Base-by-base conservation (phyloP, 2,888 invertebrate genomes). In the Stenurella melanura region DNA sequence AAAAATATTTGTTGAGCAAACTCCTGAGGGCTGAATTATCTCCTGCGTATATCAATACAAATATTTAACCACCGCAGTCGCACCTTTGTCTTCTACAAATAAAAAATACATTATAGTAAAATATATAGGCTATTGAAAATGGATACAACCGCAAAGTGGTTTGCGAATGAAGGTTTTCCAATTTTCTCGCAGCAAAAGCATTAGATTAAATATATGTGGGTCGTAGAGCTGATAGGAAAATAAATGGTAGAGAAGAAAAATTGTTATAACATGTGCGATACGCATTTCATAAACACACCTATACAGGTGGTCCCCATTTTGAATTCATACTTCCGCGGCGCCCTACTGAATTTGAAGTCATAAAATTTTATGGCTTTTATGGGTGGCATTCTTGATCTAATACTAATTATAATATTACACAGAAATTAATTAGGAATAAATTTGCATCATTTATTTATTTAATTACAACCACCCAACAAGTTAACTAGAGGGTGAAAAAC, bases 121-220 rank as follows among this genome's bases (percentile, higher is more conserved):
- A 64, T 38, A 17, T 64, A 64, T 64, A 42, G 64, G 42, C 42
- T 38, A 64, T 64, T 42, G 64, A 42, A 21, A 17, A 64, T 42
- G 64, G 64, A 64, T 64, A 21, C 42, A 64, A 42, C 15, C 38
- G 42, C 19, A 64, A 64, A 64, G 50, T 42, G 64, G 64, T 64
- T 64, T 19, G 61, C 38, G 64, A 42, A 42, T 64, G 64, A 64
- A 42, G 18, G 64, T 38, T 64, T 38, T n/a, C 42, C 64, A 64
- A 30, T 64, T 64, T 64, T 64, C 64, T 38, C 38, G 19, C 18
- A 38, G 64, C 42, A 50, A 64, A 18, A 5, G 64, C 34, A 30
- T 64, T 64, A 26, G 64, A 64, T 38, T 42, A 64, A 64, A 64
- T 19, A 42, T 19, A 64, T 19, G 26, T 30, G 60, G 18, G 64